Evolutionary conservation across 2,888 invertebrate species (phyloP), one percentile per base, ranked within the genome.

Genomic region (Cepaea hortensis): DNA sequence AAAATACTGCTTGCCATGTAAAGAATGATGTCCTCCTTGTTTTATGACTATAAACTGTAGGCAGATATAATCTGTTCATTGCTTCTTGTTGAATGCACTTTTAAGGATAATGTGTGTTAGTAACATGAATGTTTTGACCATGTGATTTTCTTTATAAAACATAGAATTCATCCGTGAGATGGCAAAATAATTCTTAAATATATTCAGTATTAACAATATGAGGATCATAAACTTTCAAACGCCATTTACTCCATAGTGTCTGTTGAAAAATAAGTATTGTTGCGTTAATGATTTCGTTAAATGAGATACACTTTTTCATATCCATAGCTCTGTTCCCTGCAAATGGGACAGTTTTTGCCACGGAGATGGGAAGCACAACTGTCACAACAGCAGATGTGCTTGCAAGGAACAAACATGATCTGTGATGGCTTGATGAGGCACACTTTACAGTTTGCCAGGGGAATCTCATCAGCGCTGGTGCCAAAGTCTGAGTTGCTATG

Each of bases 351-450:
- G 72, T 84, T 83, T 68, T 85, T 77, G 35, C 87, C 87, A 48
- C 79, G 83, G 72, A 89, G 87, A 20, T 80, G 61, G 15, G 86
- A 70, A 48, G 89, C 87, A 79, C 89, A 89, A 15, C 55, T n/a
- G 15, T 87, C 88, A 62, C 89, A 88, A 76, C 87, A 89, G 61
- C 88, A 88, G 35, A 89, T 46, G 18, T 89, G 89, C 20, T 88
- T 85, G 72, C 89, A 89, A 46, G 89, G 89, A 7, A 86, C 73
- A 77, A 89, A 89, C 75, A 89, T 80, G 76, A 87, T 84, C 76
- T 86, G 85, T 6, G 87, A 84, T 48, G 84, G 77, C 73, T 87
- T 85, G 13, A 75, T 65, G 75, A 88, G 84, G 81, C 89, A 89
- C 79, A 89, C 87, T 86, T 88, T 88, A 79, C 89, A 89, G 80